Evolutionary conservation across 2,113 vertebrate species (phyloP), one percentile per base, ranked within the genome.

Genomic region (Nerophis lumbriciformis): DNA sequence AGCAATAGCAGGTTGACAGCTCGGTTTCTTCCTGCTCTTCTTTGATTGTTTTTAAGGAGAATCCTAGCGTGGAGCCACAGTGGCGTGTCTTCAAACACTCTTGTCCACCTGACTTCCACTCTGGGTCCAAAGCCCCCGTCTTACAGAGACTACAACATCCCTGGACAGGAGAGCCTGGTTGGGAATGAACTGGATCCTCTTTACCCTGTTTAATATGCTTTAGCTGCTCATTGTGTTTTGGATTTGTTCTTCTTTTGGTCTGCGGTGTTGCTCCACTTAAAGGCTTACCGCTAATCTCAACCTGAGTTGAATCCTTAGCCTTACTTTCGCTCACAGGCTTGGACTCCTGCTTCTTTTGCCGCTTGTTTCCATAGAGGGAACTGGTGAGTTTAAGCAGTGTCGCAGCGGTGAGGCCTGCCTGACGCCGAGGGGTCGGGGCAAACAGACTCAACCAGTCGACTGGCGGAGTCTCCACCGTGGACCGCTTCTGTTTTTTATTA

Each of bases 341-440:
- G 86, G 67, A 82, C 60, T 89, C 88, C 0, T 72, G 28, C 75
- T 88, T 91, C 53, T 73, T 87, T 12, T 88, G 86, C n/a, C 90
- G 81, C 63, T 89, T 90, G 70, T 50, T 73, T 72, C 91, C 81
- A 73, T 89, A 75, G 35, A 88, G 13, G 82, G 91, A 85, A 0
- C 94, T 94, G 55, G 94, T 96, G 79, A 99, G 90, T 84, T 92
- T 98, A 71, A 98, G 91, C 68, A 99, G 92, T 3, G 95, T 94
- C 1, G 93, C 94, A 0, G 97, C 97, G 0, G 95, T 99, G 50
- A 99, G 92, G 70, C 97, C 95, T 3, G 97, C 97, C 90, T 98
- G 87, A 65, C 97, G 94, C 72, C 95, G 94, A 44, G 96, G 96
- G 53, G 93, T 92, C 1, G 93, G 93, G 15, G 93, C 71, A 12